Percentiles rank a stretch among this genome's conserved stretches.
Evolutionary conservation across 2,113 vertebrate genomes (phyloP).

Genomic region (Ibidorhyncha struthersii): DNA sequence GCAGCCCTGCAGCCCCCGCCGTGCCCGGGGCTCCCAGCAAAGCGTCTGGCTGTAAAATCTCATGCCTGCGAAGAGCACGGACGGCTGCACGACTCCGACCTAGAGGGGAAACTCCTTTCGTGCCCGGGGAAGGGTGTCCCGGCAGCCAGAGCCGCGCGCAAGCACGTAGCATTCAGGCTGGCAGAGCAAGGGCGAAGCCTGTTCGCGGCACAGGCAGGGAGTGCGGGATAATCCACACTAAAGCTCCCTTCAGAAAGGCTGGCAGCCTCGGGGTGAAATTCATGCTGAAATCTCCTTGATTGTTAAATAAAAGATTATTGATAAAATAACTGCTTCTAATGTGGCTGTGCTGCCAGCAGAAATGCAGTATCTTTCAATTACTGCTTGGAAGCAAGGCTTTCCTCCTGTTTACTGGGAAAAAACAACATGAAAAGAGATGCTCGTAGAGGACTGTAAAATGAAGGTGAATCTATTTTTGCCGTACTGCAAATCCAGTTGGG

Average conservation of each 20-base stretch:
- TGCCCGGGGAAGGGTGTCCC: background rate
- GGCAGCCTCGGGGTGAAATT: slow-evolving; percentile 39
- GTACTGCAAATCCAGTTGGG: background rate
- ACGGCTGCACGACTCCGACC: background rate
- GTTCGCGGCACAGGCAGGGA: background rate
- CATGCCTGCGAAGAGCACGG: rapidly evolving
- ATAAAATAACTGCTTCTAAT: slow-evolving; percentile 62
- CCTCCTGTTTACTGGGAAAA: slow-evolving; percentile 5
- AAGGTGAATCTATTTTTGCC: background rate
- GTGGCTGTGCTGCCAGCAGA: slow-evolving; percentile 6
- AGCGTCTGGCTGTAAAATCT: background rate
- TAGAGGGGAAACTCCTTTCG: background rate
- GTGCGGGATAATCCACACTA: slow-evolving; percentile 1
- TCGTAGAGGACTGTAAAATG: background rate
- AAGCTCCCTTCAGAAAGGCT: slow-evolving; percentile 20
- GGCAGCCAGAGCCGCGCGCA: rapidly evolving
- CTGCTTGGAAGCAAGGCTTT: background rate
- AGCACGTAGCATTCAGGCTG: background rate
- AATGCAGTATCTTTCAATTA: slow-evolving; percentile 46
- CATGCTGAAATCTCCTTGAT: slow-evolving; percentile 59
- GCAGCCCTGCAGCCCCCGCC: background rate
- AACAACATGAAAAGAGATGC: background rate
- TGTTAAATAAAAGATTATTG: slow-evolving; percentile 63
- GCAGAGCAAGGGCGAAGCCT: background rate
- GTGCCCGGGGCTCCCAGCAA: background rate